Base-by-base conservation (phyloP, 1,140 invertebrate genomes). In the Drosophila gunungcola region DNA sequence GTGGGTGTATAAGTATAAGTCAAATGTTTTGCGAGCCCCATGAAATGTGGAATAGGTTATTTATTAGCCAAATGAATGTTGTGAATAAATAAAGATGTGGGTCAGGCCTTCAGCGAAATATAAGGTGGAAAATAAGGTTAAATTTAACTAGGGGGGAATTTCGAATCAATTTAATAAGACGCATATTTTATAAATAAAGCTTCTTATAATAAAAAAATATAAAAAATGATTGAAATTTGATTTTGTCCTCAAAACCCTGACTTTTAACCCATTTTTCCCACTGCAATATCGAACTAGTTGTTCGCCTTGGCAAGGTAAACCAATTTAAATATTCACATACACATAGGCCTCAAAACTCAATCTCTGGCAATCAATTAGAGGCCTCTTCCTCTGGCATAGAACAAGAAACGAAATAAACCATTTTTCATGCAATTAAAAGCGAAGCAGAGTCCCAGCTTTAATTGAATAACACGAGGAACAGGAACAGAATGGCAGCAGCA, bases 341-440 rank as follows among this genome's bases (percentile, higher is more conserved):
- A 42, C 16, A 13, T 9, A 34, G 43, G n/a, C 29, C 64, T 65
- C 46, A 48, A 62, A 49, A 60, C 11, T 13, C 54, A 64, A 52
- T 43, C 58, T 68, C 36, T 52, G 58, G 57, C 45, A 63, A 65
- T 68, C 61, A 68, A 68, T 68, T 68, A 68, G 61, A 42, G 32
- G 46, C 11, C 21, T 38, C 60, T 13, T 64, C 29, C 32, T 65
- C 5, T 52, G 4, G 3, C 45, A 12, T 41, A 42, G 63, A 69
- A 62, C 60, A 75, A 63, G 64, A 43, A 45, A 12, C 16, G 32
- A 12, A 21, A 36, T 52, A 80, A 78, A 67, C 29, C 58, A 82
- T 79, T 82, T 79, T 79, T 76, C 79, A 67, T 83, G 75, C 83
- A 82, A 86, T 83, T 86, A 88, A 86, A 83, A 83, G 29, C 13